A percentile compares a stretch with the other conserved stretches of the same genome.
Evolutionary conservation across 2,888 invertebrate species (phyloP).

Genomic region (Hermaeophaga mercurialis): DNA sequence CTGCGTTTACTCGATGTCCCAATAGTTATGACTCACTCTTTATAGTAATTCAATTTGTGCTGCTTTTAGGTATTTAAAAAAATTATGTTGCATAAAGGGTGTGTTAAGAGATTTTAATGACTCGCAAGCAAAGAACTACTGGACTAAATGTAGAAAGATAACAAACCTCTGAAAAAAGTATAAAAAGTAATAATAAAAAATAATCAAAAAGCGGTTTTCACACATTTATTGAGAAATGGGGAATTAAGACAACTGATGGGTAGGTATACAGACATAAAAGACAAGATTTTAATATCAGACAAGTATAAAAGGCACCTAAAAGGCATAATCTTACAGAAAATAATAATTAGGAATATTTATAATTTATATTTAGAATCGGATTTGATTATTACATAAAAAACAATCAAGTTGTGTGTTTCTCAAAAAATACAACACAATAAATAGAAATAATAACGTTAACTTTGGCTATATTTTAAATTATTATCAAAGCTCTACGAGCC

Average conservation of each 20-base stretch:
- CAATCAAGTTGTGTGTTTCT: slow-evolving; percentile 27
- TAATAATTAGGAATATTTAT: slow-evolving; percentile 15
- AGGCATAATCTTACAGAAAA: slow-evolving; percentile 31
- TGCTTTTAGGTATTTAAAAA: too few species aligned
- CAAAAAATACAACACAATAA: slow-evolving; percentile 47
- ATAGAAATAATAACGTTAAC: slow-evolving; percentile 56
- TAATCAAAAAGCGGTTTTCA: slow-evolving; percentile 38
- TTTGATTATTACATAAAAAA: slow-evolving; percentile 23
- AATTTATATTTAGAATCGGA: slow-evolving; percentile 8
- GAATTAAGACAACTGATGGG: slow-evolving; percentile 40
- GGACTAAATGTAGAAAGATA: too few species aligned
- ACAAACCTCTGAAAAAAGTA: too few species aligned
- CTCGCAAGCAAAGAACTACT: too few species aligned
- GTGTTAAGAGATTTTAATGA: too few species aligned
- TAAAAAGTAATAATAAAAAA: too few species aligned
- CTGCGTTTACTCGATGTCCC: too few species aligned
- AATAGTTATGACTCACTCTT: too few species aligned
- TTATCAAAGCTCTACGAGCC: slow-evolving; percentile 46
- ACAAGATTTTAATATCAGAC: slow-evolving; percentile 29
- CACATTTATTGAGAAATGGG: slow-evolving; percentile 54
- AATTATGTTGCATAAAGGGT: too few species aligned
- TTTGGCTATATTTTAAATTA: slow-evolving; percentile 55
- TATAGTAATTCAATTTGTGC: too few species aligned
- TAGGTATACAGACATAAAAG: slow-evolving; percentile 28
- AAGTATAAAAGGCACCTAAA: slow-evolving; percentile 39